Evolutionary conservation across 1,140 invertebrate species (phyloP).

Genomic region (Nasonia giraulti): DNA sequence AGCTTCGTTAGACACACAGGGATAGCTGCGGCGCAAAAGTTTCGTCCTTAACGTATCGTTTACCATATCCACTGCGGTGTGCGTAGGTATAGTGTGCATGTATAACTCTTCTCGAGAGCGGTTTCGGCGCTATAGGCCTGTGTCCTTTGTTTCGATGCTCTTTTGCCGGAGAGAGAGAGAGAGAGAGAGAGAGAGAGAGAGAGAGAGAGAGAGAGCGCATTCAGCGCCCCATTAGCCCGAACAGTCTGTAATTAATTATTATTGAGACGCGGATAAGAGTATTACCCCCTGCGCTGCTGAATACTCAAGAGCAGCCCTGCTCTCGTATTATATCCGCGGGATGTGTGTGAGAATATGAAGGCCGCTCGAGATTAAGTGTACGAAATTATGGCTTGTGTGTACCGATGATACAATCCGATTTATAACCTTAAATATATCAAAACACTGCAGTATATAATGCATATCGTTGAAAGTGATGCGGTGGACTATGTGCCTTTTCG

Average conservation of each 20-base stretch:
- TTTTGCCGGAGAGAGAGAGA: neutral
- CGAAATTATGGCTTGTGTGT: conserved; percentile 10
- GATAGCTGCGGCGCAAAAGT: neutral
- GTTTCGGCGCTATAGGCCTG: neutral
- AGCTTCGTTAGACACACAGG: neutral
- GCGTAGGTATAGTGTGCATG: no score
- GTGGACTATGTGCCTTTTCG: no score
- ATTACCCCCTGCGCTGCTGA: conserved; percentile 1
- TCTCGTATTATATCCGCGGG: neutral
- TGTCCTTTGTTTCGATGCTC: conserved; percentile 10
- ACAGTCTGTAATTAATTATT: conserved; percentile 36
- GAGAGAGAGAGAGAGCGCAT: no score
- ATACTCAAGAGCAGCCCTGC: conserved; percentile 4
- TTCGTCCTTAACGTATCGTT: neutral
- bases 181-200: no score
- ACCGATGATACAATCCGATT: conserved; percentile 7
- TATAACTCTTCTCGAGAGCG: neutral
- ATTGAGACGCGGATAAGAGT: conserved; percentile 42
- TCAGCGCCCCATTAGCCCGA: neutral
- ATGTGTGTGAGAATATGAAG: neutral
- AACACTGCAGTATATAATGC: no score
- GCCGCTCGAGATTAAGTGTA: neutral
- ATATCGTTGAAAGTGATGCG: no score
- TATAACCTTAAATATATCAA: neutral
- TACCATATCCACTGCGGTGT: neutral